Base-by-base conservation (phyloP, 2,888 invertebrate genomes). In the Belgica antarctica region DNA sequence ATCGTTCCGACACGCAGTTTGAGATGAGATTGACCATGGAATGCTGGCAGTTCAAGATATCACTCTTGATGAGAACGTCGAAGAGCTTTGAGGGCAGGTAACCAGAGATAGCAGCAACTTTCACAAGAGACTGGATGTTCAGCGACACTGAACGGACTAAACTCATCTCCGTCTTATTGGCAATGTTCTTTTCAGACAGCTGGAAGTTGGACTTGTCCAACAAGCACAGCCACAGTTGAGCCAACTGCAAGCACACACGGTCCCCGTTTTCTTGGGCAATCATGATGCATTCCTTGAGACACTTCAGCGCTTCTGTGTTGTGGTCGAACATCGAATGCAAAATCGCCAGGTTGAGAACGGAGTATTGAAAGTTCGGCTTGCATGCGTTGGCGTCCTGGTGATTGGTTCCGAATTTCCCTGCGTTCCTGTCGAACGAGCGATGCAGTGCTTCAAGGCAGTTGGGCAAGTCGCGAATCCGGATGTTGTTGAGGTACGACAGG, bases 201-300 rank as follows among this genome's bases (percentile, higher is more conserved):
- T 84, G 82, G 71, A 85, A 86, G 75, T 84, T 83, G 71, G 82
- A 80, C 46, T 80, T 77, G 72, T 79, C 82, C 2, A 83, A 82
- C 17, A 87, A 79, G 73, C 86, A 84, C 73, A 92, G 84, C 94
- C 92, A 95, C 62, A 89, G 89, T 75, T 90, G 87, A 68, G 92
- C 90, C 76, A 92, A 87, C 78, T 93, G 92, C 69, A 94, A 82
- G 76, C 94, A 94, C 70, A 90, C 84, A 75, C 89, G 88, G 78
- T 96, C 95, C 71, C 88, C 90, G 71, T 89, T 88, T 80, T 94
- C 92, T 78, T 95, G 94, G 2, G 94, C 92, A 76, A 92, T 84
- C 79, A 88, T 88, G 69, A 95, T 87, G 8, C 94, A 91, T 81
- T 96, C 95, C 74, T 88, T 87, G n/a, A 96, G 83, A 15, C 92